These are phyloP conservation scores for Grammomys dolichurus DNA, from an alignment of 2,113 vertebrate genomes.

Conservation along the genomic window DNA sequence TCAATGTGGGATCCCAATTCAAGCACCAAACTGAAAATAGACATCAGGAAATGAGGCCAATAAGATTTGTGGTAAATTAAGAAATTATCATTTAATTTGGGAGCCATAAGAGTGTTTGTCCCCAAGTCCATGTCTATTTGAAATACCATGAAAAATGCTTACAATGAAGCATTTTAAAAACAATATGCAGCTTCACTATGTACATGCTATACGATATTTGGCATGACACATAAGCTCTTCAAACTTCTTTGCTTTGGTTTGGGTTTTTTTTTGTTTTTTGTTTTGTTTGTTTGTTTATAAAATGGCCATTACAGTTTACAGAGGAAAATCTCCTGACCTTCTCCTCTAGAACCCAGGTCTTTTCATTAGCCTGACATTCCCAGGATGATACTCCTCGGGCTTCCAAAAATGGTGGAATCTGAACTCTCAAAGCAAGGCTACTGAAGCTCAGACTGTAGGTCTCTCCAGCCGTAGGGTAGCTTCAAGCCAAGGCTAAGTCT, in stretches of 20 bases:
- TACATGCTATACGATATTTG: rapidly evolving
- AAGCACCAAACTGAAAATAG: neutral
- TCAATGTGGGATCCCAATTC: neutral
- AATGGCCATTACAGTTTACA: neutral
- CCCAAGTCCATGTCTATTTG: neutral
- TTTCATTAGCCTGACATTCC: neutral
- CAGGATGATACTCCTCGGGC: neutral
- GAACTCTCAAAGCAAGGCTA: neutral
- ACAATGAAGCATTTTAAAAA: neutral
- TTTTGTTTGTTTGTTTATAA: neutral
- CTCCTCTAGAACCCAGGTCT: neutral
- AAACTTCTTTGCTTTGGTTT: neutral
- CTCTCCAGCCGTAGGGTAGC: neutral
- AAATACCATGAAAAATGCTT: conserved; percentile 9
- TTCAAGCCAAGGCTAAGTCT: neutral
- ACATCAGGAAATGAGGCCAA: neutral
- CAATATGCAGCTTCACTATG: neutral
- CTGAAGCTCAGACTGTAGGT: neutral
- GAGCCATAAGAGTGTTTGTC: neutral
- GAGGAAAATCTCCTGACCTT: neutral
- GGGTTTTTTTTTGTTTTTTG: too few relatives aligned
- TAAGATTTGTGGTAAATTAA: neutral
- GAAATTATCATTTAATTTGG: neutral
- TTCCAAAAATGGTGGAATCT: neutral
- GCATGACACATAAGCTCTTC: neutral